Evolutionary conservation across 2,797 vertebrate species (phyloP), one percentile per base, ranked within the genome.

Genomic region (Sternotherus odoratus): DNA sequence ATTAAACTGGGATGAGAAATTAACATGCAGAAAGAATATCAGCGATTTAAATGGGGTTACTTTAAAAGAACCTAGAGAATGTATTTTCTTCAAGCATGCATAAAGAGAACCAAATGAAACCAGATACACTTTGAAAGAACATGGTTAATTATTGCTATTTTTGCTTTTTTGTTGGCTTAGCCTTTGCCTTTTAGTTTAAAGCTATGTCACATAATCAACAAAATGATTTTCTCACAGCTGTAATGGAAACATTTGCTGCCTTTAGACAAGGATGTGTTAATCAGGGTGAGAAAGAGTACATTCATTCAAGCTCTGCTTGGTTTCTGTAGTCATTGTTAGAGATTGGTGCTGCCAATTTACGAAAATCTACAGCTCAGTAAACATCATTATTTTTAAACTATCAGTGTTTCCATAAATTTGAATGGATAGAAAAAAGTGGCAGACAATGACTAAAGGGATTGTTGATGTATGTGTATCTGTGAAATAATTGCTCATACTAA

Each of bases 221-320:
- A 95, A 91, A 94, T 96, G 86, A 92, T 69, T 97, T 97, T 96
- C 94, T 96, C 94, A 85, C 77, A 88, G 87, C 93, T 95, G 93
- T 94, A 89, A 93, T 92, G 92, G 94, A 97, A 97, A 82, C 92
- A 97, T 93, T 97, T 97, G 96, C 90, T 97, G 94, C 96, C 94
- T 96, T 66, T 63, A 92, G 91, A 79, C 86, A 90, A 91, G 82
- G 94, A 86, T 85, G 84, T 85, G 75, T 88, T 95, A 83, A 94
- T 93, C 21, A 0, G 79, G 74, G 72, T 95, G 83, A 88, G 91
- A 92, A 96, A 96, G 88, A 92, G 90, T 81, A 83, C 54, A 85
- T 94, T 97, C 95, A 82, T 93, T 79, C 90, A 90, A 91, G 84
- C 92, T 95, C 82, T 92, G 94, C 78, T 82, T 91, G 93, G 82